A percentile compares a stretch with the other conserved stretches of the same genome.
Evolutionary conservation across 1,140 invertebrate species (phyloP).

Genomic region (Lucilia sericata): DNA sequence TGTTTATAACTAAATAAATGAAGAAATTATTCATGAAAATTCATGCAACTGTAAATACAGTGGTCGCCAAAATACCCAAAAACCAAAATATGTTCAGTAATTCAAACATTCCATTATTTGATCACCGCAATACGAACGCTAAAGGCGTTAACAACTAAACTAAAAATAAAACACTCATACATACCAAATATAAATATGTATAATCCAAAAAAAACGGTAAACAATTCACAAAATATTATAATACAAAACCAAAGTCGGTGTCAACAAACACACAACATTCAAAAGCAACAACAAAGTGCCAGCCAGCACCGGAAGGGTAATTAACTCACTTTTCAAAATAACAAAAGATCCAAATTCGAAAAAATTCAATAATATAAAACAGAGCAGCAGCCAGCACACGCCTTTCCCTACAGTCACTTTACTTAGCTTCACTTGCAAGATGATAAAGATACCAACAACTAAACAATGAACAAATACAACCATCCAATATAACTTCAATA

Average conservation of each 20-base stretch:
- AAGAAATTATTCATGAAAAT: slow-evolving; percentile 17
- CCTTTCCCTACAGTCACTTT: slow-evolving; percentile 28
- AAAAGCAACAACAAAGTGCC: background rate
- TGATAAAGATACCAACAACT: no score
- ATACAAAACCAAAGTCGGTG: background rate
- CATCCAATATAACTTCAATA: background rate
- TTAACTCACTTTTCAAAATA: slow-evolving; percentile 37
- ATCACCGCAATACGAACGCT: background rate
- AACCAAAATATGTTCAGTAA: background rate
- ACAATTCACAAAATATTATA: background rate
- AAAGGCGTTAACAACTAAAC: slow-evolving; percentile 12
- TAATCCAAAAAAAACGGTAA: background rate
- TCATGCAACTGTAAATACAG: background rate
- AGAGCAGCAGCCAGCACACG: slow-evolving; percentile 32
- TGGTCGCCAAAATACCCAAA: background rate
- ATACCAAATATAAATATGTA: background rate
- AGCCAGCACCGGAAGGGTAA: slow-evolving; percentile 36
- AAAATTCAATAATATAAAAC: slow-evolving; percentile 36
- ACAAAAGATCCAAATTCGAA: slow-evolving; percentile 39
- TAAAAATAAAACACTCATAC: background rate
- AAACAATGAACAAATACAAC: background rate
- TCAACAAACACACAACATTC: background rate
- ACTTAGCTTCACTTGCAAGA: no score
- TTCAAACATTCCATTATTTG: background rate
- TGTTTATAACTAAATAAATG: background rate